Evolutionary conservation across 2,797 vertebrate genomes (phyloP), one percentile per base, ranked within the genome.

Genomic region (Sternarchorhynchus goeldii): DNA sequence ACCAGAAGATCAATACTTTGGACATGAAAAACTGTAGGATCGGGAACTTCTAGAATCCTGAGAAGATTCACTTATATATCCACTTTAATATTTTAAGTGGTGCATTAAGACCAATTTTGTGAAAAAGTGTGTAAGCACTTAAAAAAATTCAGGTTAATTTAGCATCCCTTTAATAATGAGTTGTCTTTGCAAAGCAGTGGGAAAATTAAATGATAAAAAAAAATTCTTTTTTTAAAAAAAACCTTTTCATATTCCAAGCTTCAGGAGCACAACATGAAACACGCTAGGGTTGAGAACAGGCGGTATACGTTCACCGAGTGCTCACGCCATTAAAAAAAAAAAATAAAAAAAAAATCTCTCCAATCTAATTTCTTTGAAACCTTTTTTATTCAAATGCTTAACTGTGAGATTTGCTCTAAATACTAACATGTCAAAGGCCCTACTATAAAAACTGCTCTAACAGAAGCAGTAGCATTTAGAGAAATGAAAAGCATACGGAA

Each of bases 371-470:
- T 83, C 70, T 85, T 86, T 86, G 68, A 84, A 86, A 88, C 67
- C 68, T 83, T 87, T 87, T 89, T 90, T 88, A 89, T 90, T 89
- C 81, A 83, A 85, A 81, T 53, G 76, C 68, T 65, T 83, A 76
- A 79, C 74, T 77, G 68, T 70, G 62, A 75, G 78, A 82, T 77
- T 77, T 63, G 73, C 71, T 83, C 78, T 82, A 80, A 85, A 86
- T 82, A 84, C 21, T 78, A 81, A 88, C 81, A 82, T 82, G 76
- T 83, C 69, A 87, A 80, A 53, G 60, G 55, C 79, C 81, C 75
- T 65, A 70, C 73, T 81, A 74, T 74, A 78, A 69, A 81, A 82
- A 82, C 77, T 55, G 63, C 65, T 74, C 5, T 66, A 74, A 81
- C 25, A 80, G 76, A 56, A 78, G 68, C 57, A 45, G 73, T 64